Base-by-base conservation (phyloP, 1,140 invertebrate species). In the Temnothorax longispinosus region DNA sequence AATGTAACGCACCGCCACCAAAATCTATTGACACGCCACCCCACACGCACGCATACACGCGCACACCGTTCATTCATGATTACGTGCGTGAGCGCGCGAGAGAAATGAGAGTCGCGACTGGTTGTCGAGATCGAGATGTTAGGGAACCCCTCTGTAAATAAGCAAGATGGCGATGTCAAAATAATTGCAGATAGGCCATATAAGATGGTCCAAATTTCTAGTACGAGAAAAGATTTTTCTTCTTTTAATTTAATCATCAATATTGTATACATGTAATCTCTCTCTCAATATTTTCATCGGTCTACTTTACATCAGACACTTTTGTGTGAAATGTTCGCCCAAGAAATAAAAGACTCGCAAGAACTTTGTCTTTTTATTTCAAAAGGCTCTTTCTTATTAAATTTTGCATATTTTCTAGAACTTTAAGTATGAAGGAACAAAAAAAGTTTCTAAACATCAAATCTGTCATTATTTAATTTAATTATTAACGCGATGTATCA, bases 81-180 rank as follows among this genome's bases (percentile, higher is more conserved):
- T 21, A n/a, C 52, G 21, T 71, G 35, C 60, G 52, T 87, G 74
- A 75, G 85, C 2, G 21, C 44, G 38, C 3, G 10, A 44, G 56
- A 76, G 71, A 75, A 69, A 71, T 41, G 82, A 65, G 58, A 78
- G 58, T 85, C 74, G 69, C 74, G 58, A 85, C 82, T 85, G 82
- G 82, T 77, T 65, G 82, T 32, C 52, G 76, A 62, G 77, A 75
- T 84, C 69, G 80, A 84, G 18, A 80, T 81, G 84, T 62, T 71
- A 18, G 56, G 56, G 76, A 84, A 88, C 91, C 91, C 91, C 89
- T 90, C 86, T 80, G 90, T 91, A 93, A 92, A 93, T 91, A 91
- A 77, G 91, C 93, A 95, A 94, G 89, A 95, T 95, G 94, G 93
- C 93, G 93, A 92, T 93, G 93, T 94, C 93, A 93, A 94, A 94